phyloP scores from a whole-genome alignment of 2,888 invertebrate genomes.

The Netelia virgata region DNA sequence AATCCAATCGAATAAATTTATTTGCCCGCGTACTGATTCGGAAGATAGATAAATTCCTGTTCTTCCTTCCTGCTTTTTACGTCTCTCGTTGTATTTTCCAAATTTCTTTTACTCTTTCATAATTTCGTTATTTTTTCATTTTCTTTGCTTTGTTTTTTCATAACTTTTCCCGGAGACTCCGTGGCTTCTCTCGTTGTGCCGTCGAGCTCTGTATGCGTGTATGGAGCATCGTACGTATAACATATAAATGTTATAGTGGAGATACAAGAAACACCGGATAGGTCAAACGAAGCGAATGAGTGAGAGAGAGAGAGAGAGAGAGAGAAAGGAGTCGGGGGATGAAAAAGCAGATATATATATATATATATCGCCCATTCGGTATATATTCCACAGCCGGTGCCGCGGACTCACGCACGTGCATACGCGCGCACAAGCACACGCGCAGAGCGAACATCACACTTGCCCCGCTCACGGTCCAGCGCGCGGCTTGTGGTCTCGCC shows the following conservation, averaged over 20 bases:
- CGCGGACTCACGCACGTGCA: neutral
- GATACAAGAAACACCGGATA: conserved; percentile 23
- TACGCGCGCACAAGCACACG: conserved; percentile 11
- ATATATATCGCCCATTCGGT: conserved; percentile 44
- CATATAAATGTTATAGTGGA: conserved; percentile 5
- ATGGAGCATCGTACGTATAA: conserved; percentile 8
- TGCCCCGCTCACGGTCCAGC: conserved; percentile 61
- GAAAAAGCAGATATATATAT: conserved; percentile 18
- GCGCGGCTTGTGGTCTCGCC: conserved; percentile 70
- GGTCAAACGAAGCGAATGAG: neutral
- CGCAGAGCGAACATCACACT: conserved; percentile 22
- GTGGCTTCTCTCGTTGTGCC: conserved; percentile 54
- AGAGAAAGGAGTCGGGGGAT: conserved; percentile 11
- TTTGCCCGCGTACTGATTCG: neutral
- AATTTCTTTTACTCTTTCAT: neutral
- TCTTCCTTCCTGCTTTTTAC: neutral
- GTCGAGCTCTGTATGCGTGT: conserved; percentile 1
- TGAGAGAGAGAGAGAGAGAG: conserved; percentile 25
- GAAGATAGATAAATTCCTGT: neutral
- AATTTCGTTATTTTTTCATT: neutral
- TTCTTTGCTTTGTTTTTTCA: conserved; percentile 10
- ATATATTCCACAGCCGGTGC: conserved; percentile 55
- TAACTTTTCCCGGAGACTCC: conserved; percentile 6
- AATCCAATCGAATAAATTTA: neutral
- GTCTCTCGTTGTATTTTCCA: neutral